These are phyloP conservation scores for Aphaenogaster ashmeadi DNA, from an alignment of 1,140 invertebrate species.

Conservation along the genomic window DNA sequence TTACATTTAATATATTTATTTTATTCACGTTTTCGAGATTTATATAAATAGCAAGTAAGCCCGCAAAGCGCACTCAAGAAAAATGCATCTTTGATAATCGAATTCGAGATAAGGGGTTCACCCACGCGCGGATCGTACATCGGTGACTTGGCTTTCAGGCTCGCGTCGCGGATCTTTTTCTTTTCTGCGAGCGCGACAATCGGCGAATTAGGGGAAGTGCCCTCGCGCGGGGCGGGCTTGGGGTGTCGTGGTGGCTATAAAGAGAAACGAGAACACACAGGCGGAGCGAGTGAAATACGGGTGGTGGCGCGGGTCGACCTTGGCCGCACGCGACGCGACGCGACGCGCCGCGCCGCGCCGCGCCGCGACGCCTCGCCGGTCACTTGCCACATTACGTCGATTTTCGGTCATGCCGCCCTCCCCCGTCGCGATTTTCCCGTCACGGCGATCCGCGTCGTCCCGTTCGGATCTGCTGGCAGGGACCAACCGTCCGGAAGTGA, in stretches of 20 bases:
- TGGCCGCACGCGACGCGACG: constrained; percentile 60
- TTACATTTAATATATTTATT: neutral
- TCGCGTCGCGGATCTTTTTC: neutral
- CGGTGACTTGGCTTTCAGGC: neutral
- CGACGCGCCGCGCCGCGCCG: constrained; percentile 56
- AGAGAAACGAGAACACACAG: constrained; percentile 57
- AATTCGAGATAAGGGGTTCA: neutral
- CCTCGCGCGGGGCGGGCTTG: neutral
- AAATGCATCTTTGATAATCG: neutral
- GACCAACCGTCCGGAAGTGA: neutral
- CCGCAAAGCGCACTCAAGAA: neutral
- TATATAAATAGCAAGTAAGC: neutral
- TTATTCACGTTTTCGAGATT: neutral
- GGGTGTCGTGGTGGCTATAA: constrained; percentile 42
- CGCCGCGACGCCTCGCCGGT: constrained; percentile 55
- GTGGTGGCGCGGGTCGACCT: constrained; percentile 57
- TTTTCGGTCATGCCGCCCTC: constrained; percentile 27
- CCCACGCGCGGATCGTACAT: neutral
- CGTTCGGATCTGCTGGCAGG: neutral
- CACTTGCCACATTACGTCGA: constrained; percentile 53
- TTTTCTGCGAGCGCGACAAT: constrained; percentile 22
- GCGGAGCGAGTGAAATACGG: constrained; percentile 55
- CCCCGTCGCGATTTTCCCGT: neutral
- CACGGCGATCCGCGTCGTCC: neutral
- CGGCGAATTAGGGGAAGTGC: constrained; percentile 46